A percentile compares a stretch with the other conserved stretches of the same genome.
Conservation (phyloP, 2,113 vertebrate species). For the Pterocles orientalis region DNA sequence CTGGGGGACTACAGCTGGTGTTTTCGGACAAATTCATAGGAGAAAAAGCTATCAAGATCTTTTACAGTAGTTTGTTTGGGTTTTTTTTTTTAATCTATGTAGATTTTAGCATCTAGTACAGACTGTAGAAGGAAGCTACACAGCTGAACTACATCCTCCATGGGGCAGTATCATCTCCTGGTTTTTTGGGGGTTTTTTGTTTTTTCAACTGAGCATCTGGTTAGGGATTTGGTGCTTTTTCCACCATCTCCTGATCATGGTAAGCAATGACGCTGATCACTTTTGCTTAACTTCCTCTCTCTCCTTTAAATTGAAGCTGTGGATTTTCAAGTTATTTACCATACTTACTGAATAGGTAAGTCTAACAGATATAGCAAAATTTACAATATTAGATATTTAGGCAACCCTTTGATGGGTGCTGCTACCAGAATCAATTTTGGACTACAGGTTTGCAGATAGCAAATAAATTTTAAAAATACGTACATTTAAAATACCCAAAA, state of each 20-base stretch:
- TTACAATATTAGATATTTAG: neutral
- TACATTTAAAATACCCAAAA: neutral
- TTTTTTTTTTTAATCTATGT: neutral
- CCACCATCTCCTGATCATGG: neutral
- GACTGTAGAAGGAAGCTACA: neutral
- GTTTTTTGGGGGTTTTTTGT: neutral
- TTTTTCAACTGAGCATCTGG: neutral
- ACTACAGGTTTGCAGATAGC: neutral
- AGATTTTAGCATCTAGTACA: neutral
- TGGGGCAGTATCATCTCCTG: neutral
- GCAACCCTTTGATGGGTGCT: neutral
- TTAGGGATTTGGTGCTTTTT: neutral
- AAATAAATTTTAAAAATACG: neutral
- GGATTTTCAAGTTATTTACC: neutral
- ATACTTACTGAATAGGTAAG: neutral
- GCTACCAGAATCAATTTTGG: neutral
- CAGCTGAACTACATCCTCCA: neutral
- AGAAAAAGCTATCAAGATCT: neutral
- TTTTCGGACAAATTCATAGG: neutral
- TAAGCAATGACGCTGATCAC: neutral
- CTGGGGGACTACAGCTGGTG: neutral
- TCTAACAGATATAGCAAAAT: accelerated
- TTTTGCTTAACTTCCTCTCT: neutral
- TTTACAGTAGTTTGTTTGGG: neutral
- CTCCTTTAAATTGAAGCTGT: neutral